Conservation (phyloP, 2,797 vertebrate species). For the Otolemur crassicaudatus region DNA sequence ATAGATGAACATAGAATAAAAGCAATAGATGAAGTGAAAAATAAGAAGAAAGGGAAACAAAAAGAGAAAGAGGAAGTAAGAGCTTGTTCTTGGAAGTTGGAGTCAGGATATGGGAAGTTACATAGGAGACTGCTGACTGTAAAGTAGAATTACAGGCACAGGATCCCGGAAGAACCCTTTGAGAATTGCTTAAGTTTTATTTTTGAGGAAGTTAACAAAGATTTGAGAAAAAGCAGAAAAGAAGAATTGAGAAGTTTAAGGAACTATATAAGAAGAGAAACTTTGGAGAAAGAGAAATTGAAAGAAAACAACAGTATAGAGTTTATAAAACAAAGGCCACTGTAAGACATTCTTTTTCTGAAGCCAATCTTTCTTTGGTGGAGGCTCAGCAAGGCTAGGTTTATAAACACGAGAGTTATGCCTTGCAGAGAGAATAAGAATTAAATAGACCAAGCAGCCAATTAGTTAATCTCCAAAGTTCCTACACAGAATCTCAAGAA, state of each 20-base stretch:
- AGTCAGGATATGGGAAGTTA: not conserved
- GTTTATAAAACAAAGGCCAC: not conserved
- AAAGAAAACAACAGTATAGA: constrained; percentile 30
- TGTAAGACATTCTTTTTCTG: not conserved
- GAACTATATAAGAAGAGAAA: constrained; percentile 37
- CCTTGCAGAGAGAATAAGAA: not conserved
- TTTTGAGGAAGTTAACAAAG: constrained; percentile 63
- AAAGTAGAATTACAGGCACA: not conserved
- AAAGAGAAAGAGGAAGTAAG: not conserved
- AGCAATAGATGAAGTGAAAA: not conserved
- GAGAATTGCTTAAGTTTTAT: not conserved
- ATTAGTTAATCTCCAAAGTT: not conserved
- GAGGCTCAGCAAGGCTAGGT: not conserved
- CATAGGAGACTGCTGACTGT: not conserved
- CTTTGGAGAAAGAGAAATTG: constrained; percentile 29
- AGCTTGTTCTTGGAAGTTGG: constrained; percentile 4
- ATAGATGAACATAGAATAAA: not conserved
- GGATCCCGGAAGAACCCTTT: not conserved
- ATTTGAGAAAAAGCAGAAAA: constrained; percentile 24
- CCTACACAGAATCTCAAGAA: not conserved
- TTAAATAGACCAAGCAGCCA: not conserved
- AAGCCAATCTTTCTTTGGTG: not conserved
- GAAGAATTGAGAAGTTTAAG: constrained; percentile 36
- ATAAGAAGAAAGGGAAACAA: not conserved
- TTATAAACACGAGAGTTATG: not conserved